Evolutionary conservation across 1,140 invertebrate species (phyloP).

Genomic region (Eupristina koningsbergeri): DNA sequence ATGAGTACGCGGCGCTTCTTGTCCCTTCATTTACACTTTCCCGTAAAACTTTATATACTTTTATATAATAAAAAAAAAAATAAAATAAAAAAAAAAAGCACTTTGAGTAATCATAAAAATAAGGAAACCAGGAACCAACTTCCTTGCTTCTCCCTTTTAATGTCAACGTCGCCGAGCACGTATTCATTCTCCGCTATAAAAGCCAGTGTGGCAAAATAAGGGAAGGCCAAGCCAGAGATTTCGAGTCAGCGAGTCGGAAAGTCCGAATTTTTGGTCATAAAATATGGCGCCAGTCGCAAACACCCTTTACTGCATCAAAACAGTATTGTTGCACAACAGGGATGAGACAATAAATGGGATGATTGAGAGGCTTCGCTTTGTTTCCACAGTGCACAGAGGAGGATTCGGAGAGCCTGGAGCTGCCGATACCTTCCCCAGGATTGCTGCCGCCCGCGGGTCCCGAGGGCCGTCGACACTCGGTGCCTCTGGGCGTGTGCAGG

Average conservation of each 20-base stretch:
- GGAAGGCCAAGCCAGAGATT: neutral
- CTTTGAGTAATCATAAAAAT: neutral
- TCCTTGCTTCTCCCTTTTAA: neutral
- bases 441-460: slow-evolving; percentile 51
- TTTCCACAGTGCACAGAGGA: slow-evolving; percentile 55
- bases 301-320: neutral
- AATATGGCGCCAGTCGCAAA: neutral
- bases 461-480: slow-evolving; percentile 73
- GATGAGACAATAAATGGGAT: neutral
- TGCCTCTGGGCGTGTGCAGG: slow-evolving; percentile 72
- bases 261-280: neutral
- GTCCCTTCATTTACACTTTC: neutral
- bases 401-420: slow-evolving; percentile 64
- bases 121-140: neutral
- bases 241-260: neutral
- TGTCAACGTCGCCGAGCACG: too few species aligned
- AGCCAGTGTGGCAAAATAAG: neutral
- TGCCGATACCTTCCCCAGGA: slow-evolving; percentile 56
- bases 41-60: neutral
- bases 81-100: neutral
- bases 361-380: neutral
- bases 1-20: neutral
- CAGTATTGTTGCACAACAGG: neutral
- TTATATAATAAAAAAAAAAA: too few species aligned
- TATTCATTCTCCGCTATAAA: neutral